Percentiles rank a stretch among this genome's conserved stretches.
phyloP scores from a whole-genome alignment of 2,797 vertebrate species.

The Acanthurus leucopareius region DNA sequence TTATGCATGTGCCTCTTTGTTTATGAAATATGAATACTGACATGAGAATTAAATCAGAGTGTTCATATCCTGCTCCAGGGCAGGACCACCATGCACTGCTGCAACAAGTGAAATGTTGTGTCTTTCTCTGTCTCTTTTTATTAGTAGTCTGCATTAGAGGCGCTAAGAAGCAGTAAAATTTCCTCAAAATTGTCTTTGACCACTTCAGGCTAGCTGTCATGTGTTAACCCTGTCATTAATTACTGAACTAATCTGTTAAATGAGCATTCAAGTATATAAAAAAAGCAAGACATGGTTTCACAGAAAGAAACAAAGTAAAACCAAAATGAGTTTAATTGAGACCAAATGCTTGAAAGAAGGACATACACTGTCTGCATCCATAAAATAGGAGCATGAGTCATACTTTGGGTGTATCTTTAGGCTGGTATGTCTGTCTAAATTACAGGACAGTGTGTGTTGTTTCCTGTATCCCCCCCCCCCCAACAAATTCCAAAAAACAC shows the following conservation, averaged over 20 bases:
- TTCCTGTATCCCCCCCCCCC: constrained; percentile 14
- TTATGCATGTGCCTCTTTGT: constrained; percentile 18
- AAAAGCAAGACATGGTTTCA: constrained; percentile 20
- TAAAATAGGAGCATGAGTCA: constrained; percentile 53
- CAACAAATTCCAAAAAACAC: constrained; percentile 24
- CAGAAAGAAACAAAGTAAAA: constrained; percentile 22
- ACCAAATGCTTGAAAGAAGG: constrained; percentile 49
- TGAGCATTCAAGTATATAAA: constrained; percentile 37
- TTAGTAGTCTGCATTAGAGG: constrained; percentile 49
- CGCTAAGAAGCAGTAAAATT: constrained; percentile 21
- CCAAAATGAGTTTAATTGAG: constrained; percentile 42
- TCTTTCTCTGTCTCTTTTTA: constrained; percentile 21
- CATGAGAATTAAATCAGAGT: constrained; percentile 49
- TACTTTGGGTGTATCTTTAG: constrained; percentile 46
- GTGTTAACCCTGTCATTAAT: constrained; percentile 46
- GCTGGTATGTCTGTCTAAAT: constrained; percentile 30
- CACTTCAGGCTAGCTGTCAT: constrained; percentile 4
- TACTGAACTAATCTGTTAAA: constrained; percentile 40
- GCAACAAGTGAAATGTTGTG: constrained; percentile 25
- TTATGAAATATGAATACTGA: constrained; percentile 55
- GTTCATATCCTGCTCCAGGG: constrained; percentile 27
- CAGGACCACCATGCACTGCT: constrained; percentile 46
- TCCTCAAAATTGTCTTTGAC: constrained; percentile 34
- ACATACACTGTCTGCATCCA: constrained; percentile 12
- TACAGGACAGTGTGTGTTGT: constrained; percentile 6